A percentile compares a stretch with the other conserved stretches of the same genome.
Conservation (phyloP, 30 jellyfish, hydroid and myxozoan species). For the Cassiopea xamachana region DNA sequence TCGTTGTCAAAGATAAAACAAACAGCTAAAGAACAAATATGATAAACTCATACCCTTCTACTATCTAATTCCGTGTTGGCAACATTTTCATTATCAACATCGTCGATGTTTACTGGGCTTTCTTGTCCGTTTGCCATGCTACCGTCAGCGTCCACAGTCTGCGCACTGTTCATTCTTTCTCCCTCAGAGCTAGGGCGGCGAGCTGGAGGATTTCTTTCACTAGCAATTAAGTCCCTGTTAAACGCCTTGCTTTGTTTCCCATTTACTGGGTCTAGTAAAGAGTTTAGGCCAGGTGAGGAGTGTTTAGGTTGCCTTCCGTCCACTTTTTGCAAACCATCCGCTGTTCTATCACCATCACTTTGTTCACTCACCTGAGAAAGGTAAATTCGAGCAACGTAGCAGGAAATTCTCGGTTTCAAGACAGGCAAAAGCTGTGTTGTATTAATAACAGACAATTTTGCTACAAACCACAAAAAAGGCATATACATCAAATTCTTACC, state of each 20-base stretch:
- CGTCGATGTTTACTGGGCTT: constrained; percentile 31
- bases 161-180: constrained; percentile 48
- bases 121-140: constrained; percentile 74
- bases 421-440: constrained; percentile 59
- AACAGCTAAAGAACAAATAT: neutral
- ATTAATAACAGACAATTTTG: constrained; percentile 48
- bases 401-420: constrained; percentile 54
- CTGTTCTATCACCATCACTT: constrained; percentile 64
- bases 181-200: constrained; percentile 19
- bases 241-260: constrained; percentile 44
- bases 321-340: constrained; percentile 54
- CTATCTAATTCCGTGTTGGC: constrained; percentile 38
- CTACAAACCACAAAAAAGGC: constrained; percentile 42
- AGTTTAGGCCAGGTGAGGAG: constrained; percentile 59
- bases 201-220: constrained; percentile 11
- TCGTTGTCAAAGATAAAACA: neutral
- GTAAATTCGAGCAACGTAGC: constrained; percentile 29
- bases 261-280: constrained; percentile 34
- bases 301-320: constrained; percentile 42
- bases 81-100: constrained; percentile 31
- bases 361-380: constrained; percentile 67
- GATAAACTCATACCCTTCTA: constrained; percentile 39
- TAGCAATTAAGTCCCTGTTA: constrained; percentile 16
- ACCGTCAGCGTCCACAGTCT: constrained; percentile 51
- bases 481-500: neutral